Evolutionary conservation across 2,888 invertebrate species (phyloP).

Genomic region (Agapostemon virescens): DNA sequence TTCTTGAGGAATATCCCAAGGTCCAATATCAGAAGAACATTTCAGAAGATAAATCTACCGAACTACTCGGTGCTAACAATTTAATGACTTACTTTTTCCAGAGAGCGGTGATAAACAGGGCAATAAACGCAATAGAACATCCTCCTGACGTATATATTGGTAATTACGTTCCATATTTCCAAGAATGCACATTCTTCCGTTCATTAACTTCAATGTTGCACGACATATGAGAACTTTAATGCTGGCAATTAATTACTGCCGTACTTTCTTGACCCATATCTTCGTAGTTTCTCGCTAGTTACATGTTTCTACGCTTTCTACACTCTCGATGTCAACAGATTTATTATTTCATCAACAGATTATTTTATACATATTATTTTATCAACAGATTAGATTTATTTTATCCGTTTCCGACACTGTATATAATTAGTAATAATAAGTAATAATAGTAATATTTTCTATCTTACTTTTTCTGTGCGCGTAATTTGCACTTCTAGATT

Average conservation of each 20-base stretch:
- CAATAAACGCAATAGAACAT: not conserved
- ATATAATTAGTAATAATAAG: no score
- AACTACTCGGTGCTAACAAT: slow-evolving; percentile 22
- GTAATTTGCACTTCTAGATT: not conserved
- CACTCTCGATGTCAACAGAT: not conserved
- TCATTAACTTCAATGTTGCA: not conserved
- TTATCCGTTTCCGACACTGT: not conserved
- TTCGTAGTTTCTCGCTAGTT: not conserved
- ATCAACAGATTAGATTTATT: no score
- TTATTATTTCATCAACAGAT: no score
- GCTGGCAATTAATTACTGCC: not conserved
- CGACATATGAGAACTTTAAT: not conserved
- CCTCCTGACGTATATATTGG: not conserved
- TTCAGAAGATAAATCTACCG: slow-evolving; percentile 38
- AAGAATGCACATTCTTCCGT: not conserved
- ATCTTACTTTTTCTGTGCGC: no score
- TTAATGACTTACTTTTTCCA: not conserved
- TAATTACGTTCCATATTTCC: not conserved
- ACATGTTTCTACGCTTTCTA: not conserved
- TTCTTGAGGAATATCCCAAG: slow-evolving; percentile 48
- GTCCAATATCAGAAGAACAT: slow-evolving; percentile 49
- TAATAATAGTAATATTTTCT: no score
- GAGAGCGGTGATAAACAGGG: not conserved
- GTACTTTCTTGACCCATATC: not conserved
- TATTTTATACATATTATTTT: no score